Base-by-base conservation (phyloP, 2,888 invertebrate species). In the Ceratothoa steindachneri region DNA sequence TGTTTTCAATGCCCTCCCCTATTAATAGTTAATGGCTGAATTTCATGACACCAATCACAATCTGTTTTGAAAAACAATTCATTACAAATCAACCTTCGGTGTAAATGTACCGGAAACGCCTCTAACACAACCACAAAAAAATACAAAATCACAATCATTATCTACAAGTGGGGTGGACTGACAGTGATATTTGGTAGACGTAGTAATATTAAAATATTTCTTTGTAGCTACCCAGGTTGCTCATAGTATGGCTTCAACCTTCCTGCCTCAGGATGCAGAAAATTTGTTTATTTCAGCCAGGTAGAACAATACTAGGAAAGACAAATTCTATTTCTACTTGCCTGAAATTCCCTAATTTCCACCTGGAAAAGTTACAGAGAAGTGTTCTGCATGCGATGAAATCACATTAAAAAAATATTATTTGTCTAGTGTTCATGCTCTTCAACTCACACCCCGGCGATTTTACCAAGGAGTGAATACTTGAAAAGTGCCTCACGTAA, bases 101-200 rank as follows among this genome's bases (percentile, higher is more conserved):
- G 5, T 5, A 15, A 41, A 15, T 41, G 15, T 15, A 15, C 15
- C 41, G 41, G 15, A 41, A 9, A 15, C 41, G 41, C 7, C 15
- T 41, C 41, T 9, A 41, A 41, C 5, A 41, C 41, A 41, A 41
- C 41, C 5, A 41, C 7, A 41, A 41, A 41, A 41, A 41, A 41
- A 9, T 9, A 41, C 41, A 41, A 41, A 41, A 41, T 24, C 60
- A 60, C 60, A 24, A 24, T 60, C 60, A 24, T 22, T 24, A 60
- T 24, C 60, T 60, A 60, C 60, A 60, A 60, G 60, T 60, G 60
- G 60, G 60, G 60, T 60, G 60, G 60, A 60, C 60, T 60, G 60
- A 60, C 60, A 24, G 12, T 60, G 3, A 60, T 60, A 60, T 60
- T 22, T 60, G 2, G 60, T 60, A 60, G 60, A 60, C 24, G 60